Conservation (phyloP, 2,888 invertebrate genomes). For the Ennomos erosarius region DNA sequence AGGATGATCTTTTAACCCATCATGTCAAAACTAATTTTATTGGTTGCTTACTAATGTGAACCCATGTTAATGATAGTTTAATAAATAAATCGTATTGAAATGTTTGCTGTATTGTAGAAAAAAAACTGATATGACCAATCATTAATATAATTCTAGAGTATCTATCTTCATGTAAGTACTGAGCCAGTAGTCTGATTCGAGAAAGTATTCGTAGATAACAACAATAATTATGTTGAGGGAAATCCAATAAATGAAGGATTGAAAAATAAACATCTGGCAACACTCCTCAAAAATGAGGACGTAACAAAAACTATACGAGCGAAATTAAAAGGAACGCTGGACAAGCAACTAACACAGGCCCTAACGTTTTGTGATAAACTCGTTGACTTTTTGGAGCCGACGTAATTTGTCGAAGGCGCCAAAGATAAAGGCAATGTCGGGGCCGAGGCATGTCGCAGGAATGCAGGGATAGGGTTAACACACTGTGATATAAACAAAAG, state of each 20-base stretch:
- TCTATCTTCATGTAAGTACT: no score
- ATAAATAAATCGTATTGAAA: no score
- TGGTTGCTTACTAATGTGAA: no score
- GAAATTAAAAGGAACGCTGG: slow-evolving; percentile 80
- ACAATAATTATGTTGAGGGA: no score
- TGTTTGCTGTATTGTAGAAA: no score
- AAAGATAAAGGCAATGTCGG: slow-evolving; percentile 74
- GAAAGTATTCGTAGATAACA: no score
- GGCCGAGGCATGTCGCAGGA: slow-evolving; percentile 67
- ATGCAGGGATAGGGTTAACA: slow-evolving; percentile 45
- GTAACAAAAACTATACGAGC: slow-evolving; percentile 76
- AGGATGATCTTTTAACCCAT: no score
- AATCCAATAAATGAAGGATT: background rate
- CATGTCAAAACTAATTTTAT: no score
- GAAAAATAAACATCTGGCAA: slow-evolving; percentile 33
- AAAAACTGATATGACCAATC: no score
- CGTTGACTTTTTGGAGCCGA: slow-evolving; percentile 75
- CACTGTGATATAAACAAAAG: slow-evolving; percentile 15
- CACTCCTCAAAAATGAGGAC: slow-evolving; percentile 68
- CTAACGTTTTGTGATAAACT: slow-evolving; percentile 78
- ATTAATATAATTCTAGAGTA: no score
- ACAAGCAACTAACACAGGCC: slow-evolving; percentile 72
- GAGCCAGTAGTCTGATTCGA: no score
- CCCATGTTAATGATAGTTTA: no score
- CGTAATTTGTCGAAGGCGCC: slow-evolving; percentile 84